Evolutionary conservation across 2,888 invertebrate genomes (phyloP).

Genomic region (Tetropium fuscum): DNA sequence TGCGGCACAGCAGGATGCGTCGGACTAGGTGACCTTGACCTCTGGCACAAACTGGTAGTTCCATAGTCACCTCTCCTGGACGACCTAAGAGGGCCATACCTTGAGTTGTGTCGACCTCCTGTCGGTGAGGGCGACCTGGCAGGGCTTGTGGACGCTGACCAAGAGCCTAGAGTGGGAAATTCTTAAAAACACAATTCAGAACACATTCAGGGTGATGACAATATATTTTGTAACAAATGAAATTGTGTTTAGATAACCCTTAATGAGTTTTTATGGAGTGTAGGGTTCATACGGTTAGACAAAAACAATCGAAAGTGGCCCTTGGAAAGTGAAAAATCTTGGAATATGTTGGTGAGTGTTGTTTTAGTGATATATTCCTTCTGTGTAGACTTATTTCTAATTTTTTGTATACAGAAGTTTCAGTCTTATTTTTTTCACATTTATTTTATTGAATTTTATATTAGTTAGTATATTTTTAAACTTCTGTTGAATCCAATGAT

Average conservation of each 20-base stretch:
- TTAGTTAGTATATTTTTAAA: no score
- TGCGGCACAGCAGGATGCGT: constrained; percentile 63
- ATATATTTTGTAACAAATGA: not conserved
- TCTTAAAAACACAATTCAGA: constrained; percentile 55
- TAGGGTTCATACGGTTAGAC: no score
- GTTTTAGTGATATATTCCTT: no score
- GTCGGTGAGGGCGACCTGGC: constrained; percentile 85
- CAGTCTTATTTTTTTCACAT: no score
- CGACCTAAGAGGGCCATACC: constrained; percentile 57
- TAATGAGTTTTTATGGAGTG: constrained; percentile 3
- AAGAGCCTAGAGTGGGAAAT: constrained; percentile 72
- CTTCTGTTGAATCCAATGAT: no score
- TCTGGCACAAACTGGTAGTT: constrained; percentile 83
- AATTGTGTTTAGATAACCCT: constrained; percentile 10
- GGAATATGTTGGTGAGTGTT: no score
- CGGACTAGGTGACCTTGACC: constrained; percentile 82
- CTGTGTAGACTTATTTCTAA: no score
- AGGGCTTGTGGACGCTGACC: constrained; percentile 87
- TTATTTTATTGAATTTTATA: no score
- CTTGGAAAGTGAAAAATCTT: no score
- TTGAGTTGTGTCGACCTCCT: constrained; percentile 65
- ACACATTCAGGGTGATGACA: constrained; percentile 8
- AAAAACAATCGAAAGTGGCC: no score
- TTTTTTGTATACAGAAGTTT: no score
- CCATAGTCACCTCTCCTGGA: constrained; percentile 69